A percentile compares a stretch with the other conserved stretches of the same genome.
Conservation (phyloP, 2,113 vertebrate genomes). For the Pao palembangensis region DNA sequence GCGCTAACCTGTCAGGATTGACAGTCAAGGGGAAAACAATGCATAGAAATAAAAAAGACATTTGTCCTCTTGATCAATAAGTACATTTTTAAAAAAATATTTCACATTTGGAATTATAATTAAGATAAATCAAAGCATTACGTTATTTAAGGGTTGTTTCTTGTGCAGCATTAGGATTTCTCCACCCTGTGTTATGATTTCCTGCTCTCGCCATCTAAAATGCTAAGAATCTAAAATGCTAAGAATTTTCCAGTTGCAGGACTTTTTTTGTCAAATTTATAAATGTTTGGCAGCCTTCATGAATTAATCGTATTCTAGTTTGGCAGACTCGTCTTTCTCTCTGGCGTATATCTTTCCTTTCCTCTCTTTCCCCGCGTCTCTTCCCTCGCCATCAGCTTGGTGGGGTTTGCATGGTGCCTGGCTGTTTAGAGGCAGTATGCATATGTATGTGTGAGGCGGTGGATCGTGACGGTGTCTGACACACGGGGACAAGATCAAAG, state of each 20-base stretch:
- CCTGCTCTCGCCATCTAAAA: background rate
- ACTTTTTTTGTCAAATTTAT: conserved; percentile 4
- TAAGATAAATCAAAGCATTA: too few relatives aligned
- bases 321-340: conserved; percentile 18
- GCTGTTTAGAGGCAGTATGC: conserved; percentile 68
- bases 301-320: conserved; percentile 27
- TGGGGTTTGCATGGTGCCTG: conserved; percentile 60
- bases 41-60: too few relatives aligned
- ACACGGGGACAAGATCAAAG: conserved; percentile 75
- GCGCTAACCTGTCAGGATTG: too few relatives aligned
- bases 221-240: background rate
- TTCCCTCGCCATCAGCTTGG: conserved; percentile 31
- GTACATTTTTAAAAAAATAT: too few relatives aligned
- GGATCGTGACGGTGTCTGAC: conserved; percentile 73
- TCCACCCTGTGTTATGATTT: too few relatives aligned
- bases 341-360: conserved; percentile 1
- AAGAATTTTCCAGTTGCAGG: background rate
- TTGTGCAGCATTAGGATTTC: too few relatives aligned
- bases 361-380: conserved; percentile 11
- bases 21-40: too few relatives aligned
- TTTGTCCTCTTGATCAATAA: too few relatives aligned
- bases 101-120: too few relatives aligned
- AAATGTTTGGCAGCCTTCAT: conserved; percentile 18
- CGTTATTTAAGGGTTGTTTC: too few relatives aligned
- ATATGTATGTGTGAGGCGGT: conserved; percentile 73